Percentiles rank a stretch among this genome's conserved stretches.
Evolutionary conservation across 2,113 vertebrate species (phyloP).

Genomic region (Calidris pygmaea): DNA sequence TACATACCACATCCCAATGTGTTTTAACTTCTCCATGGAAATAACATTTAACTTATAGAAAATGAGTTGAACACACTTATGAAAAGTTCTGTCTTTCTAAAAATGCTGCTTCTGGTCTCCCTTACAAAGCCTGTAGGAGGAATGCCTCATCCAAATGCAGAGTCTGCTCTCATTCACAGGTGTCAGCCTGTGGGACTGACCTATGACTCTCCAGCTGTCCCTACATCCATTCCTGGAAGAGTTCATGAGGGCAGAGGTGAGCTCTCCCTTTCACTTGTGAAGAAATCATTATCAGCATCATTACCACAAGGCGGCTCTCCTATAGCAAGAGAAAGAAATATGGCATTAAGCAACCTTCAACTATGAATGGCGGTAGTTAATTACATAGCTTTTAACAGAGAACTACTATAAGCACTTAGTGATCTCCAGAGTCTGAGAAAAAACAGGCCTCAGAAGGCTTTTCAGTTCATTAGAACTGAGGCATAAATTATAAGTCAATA

Average conservation of each 20-base stretch:
- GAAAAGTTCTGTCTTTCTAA: background rate
- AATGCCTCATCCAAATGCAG: background rate
- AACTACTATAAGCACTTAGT: background rate
- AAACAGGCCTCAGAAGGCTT: background rate
- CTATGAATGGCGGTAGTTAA: background rate
- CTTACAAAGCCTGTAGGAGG: background rate
- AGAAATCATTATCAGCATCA: background rate
- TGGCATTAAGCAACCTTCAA: background rate
- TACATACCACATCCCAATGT: background rate
- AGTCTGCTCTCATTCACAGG: background rate
- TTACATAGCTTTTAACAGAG: background rate
- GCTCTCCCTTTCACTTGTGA: background rate
- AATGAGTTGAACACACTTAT: background rate
- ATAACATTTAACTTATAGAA: background rate
- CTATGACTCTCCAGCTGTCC: no score
- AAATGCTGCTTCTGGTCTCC: background rate
- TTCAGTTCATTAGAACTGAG: background rate
- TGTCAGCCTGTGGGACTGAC: background rate
- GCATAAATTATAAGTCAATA: background rate
- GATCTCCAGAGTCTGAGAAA: background rate
- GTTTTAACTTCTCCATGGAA: background rate
- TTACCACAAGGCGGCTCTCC: background rate
- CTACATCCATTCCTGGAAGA: background rate
- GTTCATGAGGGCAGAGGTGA: rapidly evolving
- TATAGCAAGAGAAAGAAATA: background rate